Evolutionary conservation across 2,888 invertebrate species (phyloP).

Genomic region (Epinotia bilunana): DNA sequence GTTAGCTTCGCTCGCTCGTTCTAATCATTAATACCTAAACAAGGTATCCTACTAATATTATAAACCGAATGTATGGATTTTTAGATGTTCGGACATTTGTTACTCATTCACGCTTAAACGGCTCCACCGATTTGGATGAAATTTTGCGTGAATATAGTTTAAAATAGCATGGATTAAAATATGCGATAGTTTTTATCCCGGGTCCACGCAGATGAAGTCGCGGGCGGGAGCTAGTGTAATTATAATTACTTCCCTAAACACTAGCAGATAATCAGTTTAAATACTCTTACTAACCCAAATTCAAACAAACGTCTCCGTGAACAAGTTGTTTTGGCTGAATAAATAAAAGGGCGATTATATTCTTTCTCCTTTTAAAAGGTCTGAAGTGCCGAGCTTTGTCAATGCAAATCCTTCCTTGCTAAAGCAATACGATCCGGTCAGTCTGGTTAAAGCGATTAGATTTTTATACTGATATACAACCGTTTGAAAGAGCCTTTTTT

Average conservation of each 20-base stretch:
- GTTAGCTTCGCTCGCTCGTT: too few relatives aligned
- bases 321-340: conserved; percentile 1
- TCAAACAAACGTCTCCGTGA: background rate
- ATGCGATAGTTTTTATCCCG: too few relatives aligned
- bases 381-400: background rate
- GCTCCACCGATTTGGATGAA: too few relatives aligned
- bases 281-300: background rate
- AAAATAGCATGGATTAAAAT: too few relatives aligned
- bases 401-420: background rate
- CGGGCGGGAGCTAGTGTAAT: too few relatives aligned
- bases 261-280: background rate
- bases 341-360: conserved; percentile 7
- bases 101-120: too few relatives aligned
- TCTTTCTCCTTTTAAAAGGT: background rate
- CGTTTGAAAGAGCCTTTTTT: background rate
- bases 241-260: background rate
- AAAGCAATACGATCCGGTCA: background rate
- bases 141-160: too few relatives aligned
- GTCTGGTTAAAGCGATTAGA: background rate
- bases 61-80: too few relatives aligned
- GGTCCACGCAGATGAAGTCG: too few relatives aligned
- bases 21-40: too few relatives aligned
- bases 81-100: too few relatives aligned
- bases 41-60: too few relatives aligned
- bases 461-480: background rate